Evolutionary conservation across 2,113 vertebrate species (phyloP), one percentile per base, ranked within the genome.

Genomic region (Epinephelus moara): DNA sequence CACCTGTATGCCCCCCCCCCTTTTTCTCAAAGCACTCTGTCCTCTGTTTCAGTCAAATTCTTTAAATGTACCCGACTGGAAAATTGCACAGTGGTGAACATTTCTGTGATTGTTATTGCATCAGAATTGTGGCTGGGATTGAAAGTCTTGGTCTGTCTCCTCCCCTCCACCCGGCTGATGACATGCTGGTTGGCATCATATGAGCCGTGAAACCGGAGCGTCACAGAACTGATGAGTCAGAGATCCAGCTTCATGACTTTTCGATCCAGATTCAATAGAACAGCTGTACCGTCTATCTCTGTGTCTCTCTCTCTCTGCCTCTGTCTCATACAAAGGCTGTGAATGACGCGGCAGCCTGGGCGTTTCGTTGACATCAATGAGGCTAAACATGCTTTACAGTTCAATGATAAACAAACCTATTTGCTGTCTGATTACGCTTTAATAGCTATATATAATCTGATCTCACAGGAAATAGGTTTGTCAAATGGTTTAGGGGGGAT

Each of bases 171-270:
- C 91, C 76, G 47, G 67, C 80, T 79, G 89, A 90, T 90, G 92
- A 86, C 87, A 93, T 70, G 81, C 84, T 52, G 81, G 75, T 49
- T 70, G 78, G 87, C 85, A 81, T 92, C 89, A 90, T 50, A 90
- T 89, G 90, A 91, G 91, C 87, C 40, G 25, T 87, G 88, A 88
- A 92, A 85, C 88, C 25, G 9, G 78, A 89, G 88, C 89, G 84
- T 88, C 90, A 86, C 86, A 93, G 93, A 93, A 94, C 84, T 94
- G 94, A 94, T 95, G 95, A 95, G 90, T 95, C 94, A 95, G 93
- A 94, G 85, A 85, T 89, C 85, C 89, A 76, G 89, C 91, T 92
- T 93, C 92, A 91, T 87, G 89, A 92, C 89, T 91, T 92, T 94
- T 95, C 92, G 64, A 91, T 89, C 82, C 78, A 60, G 88, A 92